These are phyloP conservation scores for Gila robusta DNA, from an alignment of 2,797 vertebrate species.

Conservation along the genomic window DNA sequence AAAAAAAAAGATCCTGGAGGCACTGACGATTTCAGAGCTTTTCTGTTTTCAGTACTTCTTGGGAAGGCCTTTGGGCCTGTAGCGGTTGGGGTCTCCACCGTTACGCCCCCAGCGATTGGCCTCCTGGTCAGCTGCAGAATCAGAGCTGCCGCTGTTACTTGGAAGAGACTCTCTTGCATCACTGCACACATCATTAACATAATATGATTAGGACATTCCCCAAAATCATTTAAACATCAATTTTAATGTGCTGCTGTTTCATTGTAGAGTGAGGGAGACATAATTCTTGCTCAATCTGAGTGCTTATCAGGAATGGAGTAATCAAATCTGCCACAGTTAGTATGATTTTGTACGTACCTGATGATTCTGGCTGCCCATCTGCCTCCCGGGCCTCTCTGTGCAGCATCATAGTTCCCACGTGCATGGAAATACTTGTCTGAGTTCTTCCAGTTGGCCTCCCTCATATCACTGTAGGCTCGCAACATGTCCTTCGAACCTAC, in stretches of 20 bases:
- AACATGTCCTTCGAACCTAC: constrained; percentile 39
- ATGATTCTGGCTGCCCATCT: constrained; percentile 41
- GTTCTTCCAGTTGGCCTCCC: constrained; percentile 49
- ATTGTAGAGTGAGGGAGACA: background rate
- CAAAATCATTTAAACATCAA: background rate
- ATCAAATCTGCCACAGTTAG: background rate
- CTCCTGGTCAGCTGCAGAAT: constrained; percentile 67
- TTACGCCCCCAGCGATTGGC: constrained; percentile 71
- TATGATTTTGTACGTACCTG: constrained; percentile 28
- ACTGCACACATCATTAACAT: constrained; percentile 59
- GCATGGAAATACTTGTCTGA: constrained; percentile 70
- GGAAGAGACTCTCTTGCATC: constrained; percentile 64
- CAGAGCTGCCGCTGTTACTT: constrained; percentile 36
- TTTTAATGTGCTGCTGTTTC: background rate
- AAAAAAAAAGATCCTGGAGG: background rate
- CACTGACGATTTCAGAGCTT: background rate
- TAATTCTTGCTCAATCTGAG: no score
- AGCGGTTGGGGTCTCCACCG: constrained; percentile 72
- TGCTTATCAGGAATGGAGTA: background rate
- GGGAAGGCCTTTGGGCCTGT: constrained; percentile 66
- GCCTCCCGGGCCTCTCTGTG: constrained; percentile 63
- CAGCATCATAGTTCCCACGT: constrained; percentile 68
- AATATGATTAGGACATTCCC: background rate
- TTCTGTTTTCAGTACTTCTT: constrained; percentile 56
- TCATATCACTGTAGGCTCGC: constrained; percentile 58